Evolutionary conservation across 2,888 invertebrate genomes (phyloP).

Genomic region (Seira musarum): DNA sequence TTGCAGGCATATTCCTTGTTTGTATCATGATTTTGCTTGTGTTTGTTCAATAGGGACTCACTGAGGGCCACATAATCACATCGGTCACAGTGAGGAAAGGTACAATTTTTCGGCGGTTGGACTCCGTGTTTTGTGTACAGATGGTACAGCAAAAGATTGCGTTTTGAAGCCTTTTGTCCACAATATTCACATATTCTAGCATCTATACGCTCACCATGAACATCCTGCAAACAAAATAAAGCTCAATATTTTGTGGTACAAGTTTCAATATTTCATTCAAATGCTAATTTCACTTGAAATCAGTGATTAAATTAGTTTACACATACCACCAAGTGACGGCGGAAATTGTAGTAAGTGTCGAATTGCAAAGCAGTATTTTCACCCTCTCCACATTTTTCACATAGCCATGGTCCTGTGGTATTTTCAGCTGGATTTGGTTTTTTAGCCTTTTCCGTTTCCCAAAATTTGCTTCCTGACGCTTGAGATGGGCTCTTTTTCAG

Average conservation of each 20-base stretch:
- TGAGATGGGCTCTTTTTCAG: constrained; percentile 59
- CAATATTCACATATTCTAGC: constrained; percentile 86
- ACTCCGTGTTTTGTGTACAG: constrained; percentile 86
- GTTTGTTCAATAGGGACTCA: constrained; percentile 80
- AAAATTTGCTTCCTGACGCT: constrained; percentile 60
- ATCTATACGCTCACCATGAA: constrained; percentile 67
- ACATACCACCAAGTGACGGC: constrained; percentile 79
- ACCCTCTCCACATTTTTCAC: constrained; percentile 82
- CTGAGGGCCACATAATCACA: constrained; percentile 86
- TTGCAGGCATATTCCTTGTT: constrained; percentile 67
- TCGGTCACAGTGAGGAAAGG: constrained; percentile 84
- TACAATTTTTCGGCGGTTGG: constrained; percentile 79
- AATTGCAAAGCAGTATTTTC: constrained; percentile 80
- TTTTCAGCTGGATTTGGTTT: constrained; percentile 70
- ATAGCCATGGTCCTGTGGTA: constrained; percentile 83
- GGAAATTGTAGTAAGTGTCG: constrained; percentile 83
- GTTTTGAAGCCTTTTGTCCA: constrained; percentile 83
- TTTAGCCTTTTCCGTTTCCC: constrained; percentile 66
- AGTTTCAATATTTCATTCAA: constrained; percentile 9
- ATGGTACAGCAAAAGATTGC: constrained; percentile 84
- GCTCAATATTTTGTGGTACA: not conserved
- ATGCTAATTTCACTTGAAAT: not conserved
- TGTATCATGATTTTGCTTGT: constrained; percentile 78
- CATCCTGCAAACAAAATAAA: constrained; percentile 58
- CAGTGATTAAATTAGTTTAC: not conserved